phyloP scores from a whole-genome alignment of 1,140 invertebrate genomes.

The Linepithema humile region DNA sequence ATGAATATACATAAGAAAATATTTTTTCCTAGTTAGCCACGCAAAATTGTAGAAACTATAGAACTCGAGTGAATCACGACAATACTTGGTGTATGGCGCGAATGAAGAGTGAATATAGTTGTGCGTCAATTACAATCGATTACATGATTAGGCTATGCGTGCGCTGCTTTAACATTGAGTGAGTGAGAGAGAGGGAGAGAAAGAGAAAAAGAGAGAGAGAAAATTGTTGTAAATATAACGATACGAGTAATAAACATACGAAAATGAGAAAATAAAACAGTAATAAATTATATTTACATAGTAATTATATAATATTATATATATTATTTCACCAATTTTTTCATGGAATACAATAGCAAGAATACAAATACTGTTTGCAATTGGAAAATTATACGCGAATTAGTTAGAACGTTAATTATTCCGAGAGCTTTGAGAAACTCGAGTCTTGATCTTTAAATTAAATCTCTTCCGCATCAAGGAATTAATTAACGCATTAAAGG shows the following conservation, averaged over 20 bases:
- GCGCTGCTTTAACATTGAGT: neutral
- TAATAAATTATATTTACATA: neutral
- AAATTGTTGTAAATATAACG: constrained; percentile 10
- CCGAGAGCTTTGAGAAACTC: no score
- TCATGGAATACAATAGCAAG: neutral
- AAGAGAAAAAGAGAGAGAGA: no score
- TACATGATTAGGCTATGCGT: neutral
- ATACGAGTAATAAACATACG: neutral
- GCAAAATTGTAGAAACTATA: constrained; percentile 19
- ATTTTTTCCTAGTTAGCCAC: constrained; percentile 6
- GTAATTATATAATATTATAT: neutral
- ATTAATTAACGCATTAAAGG: no score
- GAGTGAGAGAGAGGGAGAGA: no score
- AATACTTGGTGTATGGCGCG: neutral
- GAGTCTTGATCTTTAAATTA: no score
- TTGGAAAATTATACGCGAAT: neutral
- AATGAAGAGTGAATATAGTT: neutral
- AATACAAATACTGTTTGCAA: neutral
- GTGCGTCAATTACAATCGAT: constrained; percentile 18
- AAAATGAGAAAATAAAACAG: constrained; percentile 2
- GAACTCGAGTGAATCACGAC: neutral
- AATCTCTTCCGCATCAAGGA: no score
- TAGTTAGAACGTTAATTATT: no score
- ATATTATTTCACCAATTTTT: neutral
- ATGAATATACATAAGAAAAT: constrained; percentile 42